phyloP scores from a whole-genome alignment of 2,113 vertebrate genomes.

The Mormyrus iriodes region DNA sequence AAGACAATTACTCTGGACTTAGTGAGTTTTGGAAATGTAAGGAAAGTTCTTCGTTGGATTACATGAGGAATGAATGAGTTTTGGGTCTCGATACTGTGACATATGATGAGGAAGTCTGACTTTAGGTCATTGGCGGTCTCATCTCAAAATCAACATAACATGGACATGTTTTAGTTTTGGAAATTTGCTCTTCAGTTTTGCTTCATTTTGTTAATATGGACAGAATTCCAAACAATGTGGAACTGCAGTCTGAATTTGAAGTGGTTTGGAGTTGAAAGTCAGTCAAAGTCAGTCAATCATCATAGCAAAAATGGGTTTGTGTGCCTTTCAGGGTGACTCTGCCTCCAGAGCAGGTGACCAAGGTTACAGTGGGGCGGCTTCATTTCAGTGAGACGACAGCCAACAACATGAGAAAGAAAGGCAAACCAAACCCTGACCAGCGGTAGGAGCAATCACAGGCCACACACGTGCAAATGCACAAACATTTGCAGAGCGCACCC shows the following conservation, averaged over 20 bases:
- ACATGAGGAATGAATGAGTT: too few species aligned
- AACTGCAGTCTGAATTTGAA: background rate
- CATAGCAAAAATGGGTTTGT: background rate
- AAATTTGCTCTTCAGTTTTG: background rate
- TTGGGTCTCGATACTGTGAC: background rate
- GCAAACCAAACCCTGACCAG: constrained; percentile 97
- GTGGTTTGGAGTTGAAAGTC: background rate
- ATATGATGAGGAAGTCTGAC: background rate
- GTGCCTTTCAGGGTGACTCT: constrained; percentile 71
- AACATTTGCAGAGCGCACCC: background rate
- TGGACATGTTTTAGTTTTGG: background rate
- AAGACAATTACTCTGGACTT: background rate
- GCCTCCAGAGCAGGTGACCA: constrained; percentile 93
- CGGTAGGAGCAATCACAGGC: constrained; percentile 61
- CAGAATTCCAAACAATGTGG: background rate
- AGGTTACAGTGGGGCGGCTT: constrained; percentile 90
- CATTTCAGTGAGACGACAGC: constrained; percentile 98
- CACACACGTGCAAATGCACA: background rate
- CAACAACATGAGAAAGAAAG: constrained; percentile 98
- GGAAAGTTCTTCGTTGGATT: too few species aligned
- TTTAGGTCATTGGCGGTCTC: background rate
- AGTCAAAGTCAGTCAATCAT: background rate
- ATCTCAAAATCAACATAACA: background rate
- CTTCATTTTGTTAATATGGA: background rate
- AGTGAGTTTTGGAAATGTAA: too few species aligned